Base-by-base conservation (phyloP, 2,113 vertebrate species). In the Sturnira hondurensis region DNA sequence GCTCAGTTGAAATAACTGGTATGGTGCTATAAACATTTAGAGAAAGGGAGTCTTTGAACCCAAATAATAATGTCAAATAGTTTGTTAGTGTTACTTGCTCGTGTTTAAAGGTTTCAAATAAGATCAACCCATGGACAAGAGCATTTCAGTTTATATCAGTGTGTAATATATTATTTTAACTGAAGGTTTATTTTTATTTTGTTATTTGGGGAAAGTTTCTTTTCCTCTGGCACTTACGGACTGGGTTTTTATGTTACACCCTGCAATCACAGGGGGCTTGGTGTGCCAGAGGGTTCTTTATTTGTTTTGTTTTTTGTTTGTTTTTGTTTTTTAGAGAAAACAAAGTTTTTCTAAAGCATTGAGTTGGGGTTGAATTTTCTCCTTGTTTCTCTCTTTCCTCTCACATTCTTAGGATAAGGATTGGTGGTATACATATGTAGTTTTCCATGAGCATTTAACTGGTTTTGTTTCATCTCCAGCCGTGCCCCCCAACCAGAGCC, bases 61-160 rank as follows among this genome's bases (percentile, higher is more conserved):
- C 88, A 98, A 97, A 97, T 97, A 98, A 96, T 26, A n/a, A 96
- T 97, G 96, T 98, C 96, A 97, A 94, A 98, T 95, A 97, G 98
- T 97, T 98, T 98, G 76, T 96, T 97, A 91, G 73, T 97, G 97
- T 97, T 98, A 52, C 94, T 67, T 81, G 93, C 81, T 93, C 86
- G 68, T 67, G 95, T 97, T 86, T 97, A 97, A 97, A 94, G 70
- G 92, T 98, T 95, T 96, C 11, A n/a, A n/a, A 43, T 97, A 97
- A 96, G 90, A 96, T 98, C 93, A 89, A 85, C 41, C 95, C 83
- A 94, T 83, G 95, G 90, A 97, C 89, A 97, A 97, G 97, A 96
- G 47, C 36, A 93, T 97, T 96, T 97, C 47, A 87, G 47, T 97
- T 98, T 98, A 88, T 68, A 95, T 31, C 82, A 87, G 70, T 96